Conservation (phyloP, 1,140 invertebrate species). For the Drosophila asahinai region DNA sequence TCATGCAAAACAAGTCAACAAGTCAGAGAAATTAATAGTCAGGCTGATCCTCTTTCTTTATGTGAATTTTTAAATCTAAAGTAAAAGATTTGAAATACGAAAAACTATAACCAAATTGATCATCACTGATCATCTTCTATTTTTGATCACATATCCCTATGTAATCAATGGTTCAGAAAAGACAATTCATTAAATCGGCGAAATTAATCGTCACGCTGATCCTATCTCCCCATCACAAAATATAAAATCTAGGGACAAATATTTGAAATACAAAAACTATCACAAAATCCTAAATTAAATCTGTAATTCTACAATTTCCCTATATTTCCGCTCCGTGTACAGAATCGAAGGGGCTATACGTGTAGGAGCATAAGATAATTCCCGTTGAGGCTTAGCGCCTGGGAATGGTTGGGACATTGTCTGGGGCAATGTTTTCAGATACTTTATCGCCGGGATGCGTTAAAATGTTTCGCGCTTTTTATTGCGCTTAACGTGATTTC, state of each 20-base stretch:
- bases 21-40: no score
- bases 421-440: constrained; percentile 79
- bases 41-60: no score
- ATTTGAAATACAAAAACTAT: background rate
- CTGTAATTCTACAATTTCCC: no score
- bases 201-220: no score
- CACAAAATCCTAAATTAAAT: background rate
- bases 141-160: background rate
- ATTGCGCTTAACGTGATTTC: constrained; percentile 82
- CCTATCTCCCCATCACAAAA: no score
- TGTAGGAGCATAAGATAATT: constrained; percentile 74
- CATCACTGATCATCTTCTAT: no score
- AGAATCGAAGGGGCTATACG: constrained; percentile 16
- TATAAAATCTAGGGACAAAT: no score
- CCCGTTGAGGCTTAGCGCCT: constrained; percentile 70
- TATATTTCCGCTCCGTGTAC: background rate
- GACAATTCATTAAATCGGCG: no score
- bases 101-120: no score
- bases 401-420: constrained; percentile 65
- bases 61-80: no score
- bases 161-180: background rate
- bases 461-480: constrained; percentile 83
- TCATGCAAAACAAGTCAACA: background rate
- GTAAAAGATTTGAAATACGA: no score
- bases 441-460: constrained; percentile 79